Evolutionary conservation across 1,140 invertebrate genomes (phyloP).

Genomic region (Mylabris phalerata): DNA sequence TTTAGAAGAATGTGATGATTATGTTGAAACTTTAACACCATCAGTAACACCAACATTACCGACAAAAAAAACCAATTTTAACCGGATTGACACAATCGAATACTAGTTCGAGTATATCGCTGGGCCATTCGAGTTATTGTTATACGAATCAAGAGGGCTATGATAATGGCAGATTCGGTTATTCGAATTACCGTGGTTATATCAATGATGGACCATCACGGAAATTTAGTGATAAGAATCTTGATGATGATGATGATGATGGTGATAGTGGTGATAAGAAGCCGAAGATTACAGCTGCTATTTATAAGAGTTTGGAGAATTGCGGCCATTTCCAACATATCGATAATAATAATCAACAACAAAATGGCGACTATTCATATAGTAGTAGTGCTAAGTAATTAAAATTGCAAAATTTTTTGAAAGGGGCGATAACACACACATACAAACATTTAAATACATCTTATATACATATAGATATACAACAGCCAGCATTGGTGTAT

Average conservation of each 20-base stretch:
- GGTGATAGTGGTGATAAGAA: too few species aligned
- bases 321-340: too few species aligned
- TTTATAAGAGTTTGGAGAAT: slow-evolving; percentile 48
- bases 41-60: slow-evolving; percentile 29
- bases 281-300: slow-evolving; percentile 58
- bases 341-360: too few species aligned
- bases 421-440: too few species aligned
- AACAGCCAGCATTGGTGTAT: too few species aligned
- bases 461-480: too few species aligned
- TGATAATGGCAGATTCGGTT: slow-evolving; percentile 61
- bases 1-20: slow-evolving; percentile 44
- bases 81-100: slow-evolving; percentile 71
- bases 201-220: slow-evolving; percentile 43
- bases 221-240: slow-evolving; percentile 25
- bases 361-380: too few species aligned
- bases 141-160: slow-evolving; percentile 73
- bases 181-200: slow-evolving; percentile 54
- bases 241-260: too few species aligned
- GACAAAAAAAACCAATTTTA: slow-evolving; percentile 26
- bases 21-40: slow-evolving; percentile 36
- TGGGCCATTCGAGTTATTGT: slow-evolving; percentile 55
- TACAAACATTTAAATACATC: too few species aligned
- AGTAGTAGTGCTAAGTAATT: too few species aligned
- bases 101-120: slow-evolving; percentile 60
- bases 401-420: too few species aligned